These are phyloP conservation scores for Plecotus auritus DNA, from an alignment of 2,113 vertebrate genomes.

Conservation along the genomic window DNA sequence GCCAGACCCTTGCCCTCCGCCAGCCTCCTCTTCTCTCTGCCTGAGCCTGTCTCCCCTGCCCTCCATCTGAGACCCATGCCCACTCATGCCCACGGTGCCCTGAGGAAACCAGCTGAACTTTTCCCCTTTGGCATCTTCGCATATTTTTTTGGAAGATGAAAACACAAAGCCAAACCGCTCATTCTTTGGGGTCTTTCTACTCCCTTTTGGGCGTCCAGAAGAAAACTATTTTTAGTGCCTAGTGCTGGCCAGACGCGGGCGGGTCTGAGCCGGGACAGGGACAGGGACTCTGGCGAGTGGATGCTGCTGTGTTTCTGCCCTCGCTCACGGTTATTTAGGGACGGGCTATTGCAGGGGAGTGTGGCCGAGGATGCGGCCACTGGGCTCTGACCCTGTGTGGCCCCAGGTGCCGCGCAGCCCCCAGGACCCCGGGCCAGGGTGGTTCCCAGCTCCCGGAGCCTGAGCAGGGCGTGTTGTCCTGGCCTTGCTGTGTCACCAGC, in stretches of 20 bases:
- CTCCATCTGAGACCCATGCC: fast-evolving
- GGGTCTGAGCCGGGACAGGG: not conserved
- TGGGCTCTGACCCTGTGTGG: fast-evolving
- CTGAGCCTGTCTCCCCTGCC: not conserved
- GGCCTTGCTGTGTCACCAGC: not conserved
- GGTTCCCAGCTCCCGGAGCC: not conserved
- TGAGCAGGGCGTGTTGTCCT: not conserved
- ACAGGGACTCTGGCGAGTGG: not conserved
- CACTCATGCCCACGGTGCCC: fast-evolving
- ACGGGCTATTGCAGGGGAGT: fast-evolving
- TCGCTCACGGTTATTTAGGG: fast-evolving
- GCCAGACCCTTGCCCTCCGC: not conserved
- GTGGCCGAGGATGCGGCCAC: fast-evolving
- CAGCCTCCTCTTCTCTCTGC: not conserved
- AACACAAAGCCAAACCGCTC: not conserved
- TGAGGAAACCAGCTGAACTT: not conserved
- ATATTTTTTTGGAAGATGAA: not conserved
- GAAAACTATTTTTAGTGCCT: conserved; percentile 68
- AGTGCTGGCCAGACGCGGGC: not conserved
- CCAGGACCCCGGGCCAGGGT: not conserved
- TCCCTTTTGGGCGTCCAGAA: not conserved
- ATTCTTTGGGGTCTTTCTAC: not conserved
- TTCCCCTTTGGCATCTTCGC: not conserved
- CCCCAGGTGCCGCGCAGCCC: not conserved
- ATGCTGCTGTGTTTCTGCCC: not conserved